Evolutionary conservation across 1,140 invertebrate species (phyloP).

Genomic region (Brachionus manjavacas): DNA sequence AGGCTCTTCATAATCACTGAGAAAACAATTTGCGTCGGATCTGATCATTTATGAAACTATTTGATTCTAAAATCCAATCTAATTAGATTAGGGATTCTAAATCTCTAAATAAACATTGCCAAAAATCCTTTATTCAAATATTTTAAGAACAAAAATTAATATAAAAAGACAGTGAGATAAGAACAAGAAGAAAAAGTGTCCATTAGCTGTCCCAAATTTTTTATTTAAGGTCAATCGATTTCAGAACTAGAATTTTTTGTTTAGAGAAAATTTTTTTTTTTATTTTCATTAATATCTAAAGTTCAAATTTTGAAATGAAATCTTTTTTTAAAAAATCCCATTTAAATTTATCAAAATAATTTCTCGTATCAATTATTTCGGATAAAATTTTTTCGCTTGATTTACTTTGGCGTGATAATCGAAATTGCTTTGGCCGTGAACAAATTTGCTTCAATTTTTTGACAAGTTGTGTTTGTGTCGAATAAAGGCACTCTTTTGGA

Average conservation of each 20-base stretch:
- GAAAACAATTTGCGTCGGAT: slow-evolving; percentile 14
- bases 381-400: slow-evolving; percentile 25
- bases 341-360: slow-evolving; percentile 36
- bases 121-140: slow-evolving; percentile 32
- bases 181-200: slow-evolving; percentile 2
- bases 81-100: slow-evolving; percentile 16
- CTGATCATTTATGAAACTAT: slow-evolving; percentile 5
- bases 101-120: slow-evolving; percentile 34
- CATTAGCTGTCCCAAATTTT: slow-evolving; percentile 14
- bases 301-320: slow-evolving; percentile 36
- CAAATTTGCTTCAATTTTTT: slow-evolving; percentile 59
- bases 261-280: background rate
- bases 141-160: slow-evolving; percentile 3
- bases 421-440: background rate
- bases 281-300: background rate
- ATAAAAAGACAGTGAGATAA: slow-evolving; percentile 22
- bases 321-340: slow-evolving; percentile 20
- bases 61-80: background rate
- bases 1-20: background rate
- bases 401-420: background rate
- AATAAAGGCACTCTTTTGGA: slow-evolving; percentile 64
- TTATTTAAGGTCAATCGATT: slow-evolving; percentile 19
- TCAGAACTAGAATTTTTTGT: background rate
- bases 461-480: slow-evolving; percentile 60
- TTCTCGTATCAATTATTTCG: slow-evolving; percentile 29